Conservation (phyloP, 1,140 invertebrate genomes). For the Bombus polaris region DNA sequence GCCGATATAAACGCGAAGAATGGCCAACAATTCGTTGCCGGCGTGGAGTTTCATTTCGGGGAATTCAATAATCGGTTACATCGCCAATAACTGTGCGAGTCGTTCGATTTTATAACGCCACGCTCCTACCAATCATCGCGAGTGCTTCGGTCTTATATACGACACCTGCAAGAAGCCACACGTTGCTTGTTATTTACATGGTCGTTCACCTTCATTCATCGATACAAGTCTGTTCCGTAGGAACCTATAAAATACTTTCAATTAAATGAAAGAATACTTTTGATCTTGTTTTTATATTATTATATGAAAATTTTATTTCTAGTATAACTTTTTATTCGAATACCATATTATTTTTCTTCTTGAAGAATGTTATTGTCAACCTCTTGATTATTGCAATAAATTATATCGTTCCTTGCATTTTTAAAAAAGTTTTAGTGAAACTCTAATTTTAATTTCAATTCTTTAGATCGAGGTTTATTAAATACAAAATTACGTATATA, state of each 20-base stretch:
- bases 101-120: conserved; percentile 61
- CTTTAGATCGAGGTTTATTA: background rate
- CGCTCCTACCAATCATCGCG: conserved; percentile 34
- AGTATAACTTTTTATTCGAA: no score
- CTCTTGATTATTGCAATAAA: no score
- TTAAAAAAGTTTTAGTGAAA: background rate
- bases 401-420: no score
- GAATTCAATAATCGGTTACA: conserved; percentile 73
- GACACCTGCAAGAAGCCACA: conserved; percentile 12
- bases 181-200: conserved; percentile 2
- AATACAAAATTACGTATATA: background rate
- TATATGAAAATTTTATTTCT: background rate
- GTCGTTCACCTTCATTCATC: background rate
- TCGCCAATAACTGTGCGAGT: conserved; percentile 56
- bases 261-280: background rate
- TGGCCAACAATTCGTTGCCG: conserved; percentile 22
- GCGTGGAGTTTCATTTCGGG: conserved; percentile 71
- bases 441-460: background rate
- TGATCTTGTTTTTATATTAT: background rate
- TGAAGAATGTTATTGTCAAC: no score
- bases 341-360: no score
- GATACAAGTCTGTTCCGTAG: background rate
- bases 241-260: background rate
- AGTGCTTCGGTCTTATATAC: background rate
- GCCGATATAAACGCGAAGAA: conserved; percentile 37